These are phyloP conservation scores for Ectemnius lituratus DNA, from an alignment of 2,888 invertebrate species.

Conservation along the genomic window DNA sequence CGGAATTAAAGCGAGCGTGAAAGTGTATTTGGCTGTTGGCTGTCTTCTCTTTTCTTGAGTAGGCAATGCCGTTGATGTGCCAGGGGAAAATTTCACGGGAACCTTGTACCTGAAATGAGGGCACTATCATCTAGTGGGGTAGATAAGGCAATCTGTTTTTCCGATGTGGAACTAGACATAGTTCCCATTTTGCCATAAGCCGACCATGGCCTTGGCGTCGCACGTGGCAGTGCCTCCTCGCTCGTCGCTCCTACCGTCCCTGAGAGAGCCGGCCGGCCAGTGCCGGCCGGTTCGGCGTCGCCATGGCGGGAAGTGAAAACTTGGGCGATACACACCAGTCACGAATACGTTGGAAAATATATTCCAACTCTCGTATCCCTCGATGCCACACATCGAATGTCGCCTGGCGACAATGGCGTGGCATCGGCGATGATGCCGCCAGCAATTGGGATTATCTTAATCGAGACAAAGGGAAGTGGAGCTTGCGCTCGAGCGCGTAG, in stretches of 20 bases:
- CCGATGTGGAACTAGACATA: slow-evolving; percentile 18
- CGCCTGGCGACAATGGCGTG: not conserved
- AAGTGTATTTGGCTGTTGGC: not conserved
- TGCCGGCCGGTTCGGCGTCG: slow-evolving; percentile 32
- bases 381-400: too few relatives aligned
- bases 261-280: too few relatives aligned
- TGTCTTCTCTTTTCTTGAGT: not conserved
- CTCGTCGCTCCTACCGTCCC: slow-evolving; percentile 6
- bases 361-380: slow-evolving; percentile 13
- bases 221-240: slow-evolving; percentile 52
- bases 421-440: not conserved
- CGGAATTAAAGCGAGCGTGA: not conserved
- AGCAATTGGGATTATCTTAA: not conserved
- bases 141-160: slow-evolving; percentile 9
- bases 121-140: not conserved
- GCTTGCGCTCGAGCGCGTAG: not conserved
- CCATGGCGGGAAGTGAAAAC: slow-evolving; percentile 53
- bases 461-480: slow-evolving; percentile 8
- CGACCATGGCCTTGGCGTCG: slow-evolving; percentile 51
- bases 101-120: slow-evolving; percentile 4
- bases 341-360: not conserved
- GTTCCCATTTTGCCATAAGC: slow-evolving; percentile 26
- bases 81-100: not conserved
- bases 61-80: not conserved
- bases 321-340: not conserved